A percentile compares a stretch with the other conserved stretches of the same genome.
These are phyloP conservation scores for Campylomormyrus tamandua DNA, from an alignment of 2,113 vertebrate species.

Conservation along the genomic window DNA sequence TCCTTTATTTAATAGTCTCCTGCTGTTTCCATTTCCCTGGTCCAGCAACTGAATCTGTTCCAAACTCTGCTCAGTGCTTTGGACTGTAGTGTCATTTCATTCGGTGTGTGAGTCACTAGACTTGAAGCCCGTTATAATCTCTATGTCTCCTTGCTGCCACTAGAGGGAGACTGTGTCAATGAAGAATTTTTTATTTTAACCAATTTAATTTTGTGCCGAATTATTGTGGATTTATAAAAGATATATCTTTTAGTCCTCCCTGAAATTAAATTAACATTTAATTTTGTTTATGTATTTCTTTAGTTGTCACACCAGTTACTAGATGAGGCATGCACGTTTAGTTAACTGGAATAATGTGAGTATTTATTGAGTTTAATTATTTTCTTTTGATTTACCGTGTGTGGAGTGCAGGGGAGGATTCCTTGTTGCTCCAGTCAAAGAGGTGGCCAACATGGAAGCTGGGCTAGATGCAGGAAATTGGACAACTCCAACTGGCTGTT, in stretches of 20 bases:
- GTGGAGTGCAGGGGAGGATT: no score
- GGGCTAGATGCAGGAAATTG: no score
- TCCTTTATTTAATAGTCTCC: background rate
- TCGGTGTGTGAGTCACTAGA: background rate
- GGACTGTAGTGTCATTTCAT: background rate
- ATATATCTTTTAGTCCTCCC: background rate
- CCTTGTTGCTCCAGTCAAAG: no score
- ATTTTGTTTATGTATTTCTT: no score
- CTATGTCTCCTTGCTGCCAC: background rate
- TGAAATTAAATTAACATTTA: background rate
- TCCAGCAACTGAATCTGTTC: background rate
- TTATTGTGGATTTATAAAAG: background rate
- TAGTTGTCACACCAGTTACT: no score
- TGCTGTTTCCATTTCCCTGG: background rate
- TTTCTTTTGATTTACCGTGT: no score
- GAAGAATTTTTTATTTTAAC: background rate
- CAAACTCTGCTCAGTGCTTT: background rate
- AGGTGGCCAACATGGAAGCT: no score
- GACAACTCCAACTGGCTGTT: no score
- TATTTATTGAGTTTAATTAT: no score
- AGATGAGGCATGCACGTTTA: no score
- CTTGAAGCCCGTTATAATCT: background rate
- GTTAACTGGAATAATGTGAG: no score
- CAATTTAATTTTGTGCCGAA: background rate
- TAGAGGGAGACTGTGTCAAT: background rate